Evolutionary conservation across 2,888 invertebrate genomes (phyloP), one percentile per base, ranked within the genome.

Genomic region (Dynastes maya): DNA sequence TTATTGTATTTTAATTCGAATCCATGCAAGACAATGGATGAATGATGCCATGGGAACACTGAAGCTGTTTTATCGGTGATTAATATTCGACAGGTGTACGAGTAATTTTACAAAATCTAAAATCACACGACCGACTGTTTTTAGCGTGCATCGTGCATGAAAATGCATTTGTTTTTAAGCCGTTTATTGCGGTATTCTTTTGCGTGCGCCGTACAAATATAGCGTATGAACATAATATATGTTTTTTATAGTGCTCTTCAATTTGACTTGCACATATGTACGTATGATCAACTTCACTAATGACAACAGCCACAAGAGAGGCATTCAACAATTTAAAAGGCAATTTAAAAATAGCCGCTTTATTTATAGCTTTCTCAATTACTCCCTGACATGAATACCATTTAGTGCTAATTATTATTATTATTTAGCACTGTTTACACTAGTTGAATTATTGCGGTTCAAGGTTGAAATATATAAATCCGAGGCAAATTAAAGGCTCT

Each of bases 381-480:
- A 78, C 77, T 68, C 65, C 77, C 63, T 68, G 78, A 74, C 81
- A 78, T 81, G 79, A 81, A 81, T 81, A 80, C 79, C 78, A 79
- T 79, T 81, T 81, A 80, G 80, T 81, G 79, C 63, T 78, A 78
- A 78, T 78, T 78, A 78, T 78, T 78, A 78, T 78, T 78, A 78
- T 78, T 78, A 71, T 78, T 78, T 70, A 71, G 77, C 71, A 70
- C 64, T 75, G 77, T 78, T 81, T 75, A 74, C 81, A 79, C 78
- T 78, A 79, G 78, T 79, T 81, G 78, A 78, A 80, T 75, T 70
- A 78, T 78, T 76, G 78, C 80, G 78, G 81, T 78, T 78, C 77
- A 78, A 78, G 77, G 77, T 71, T 71, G 71, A 70, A 53, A 71
- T 71, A 40, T 71, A 58, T 71, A 71, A 71, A 71, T 71, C 71